A percentile compares a stretch with the other conserved stretches of the same genome.
These are phyloP conservation scores for Bilobella aurantiaca DNA, from an alignment of 1,140 invertebrate species.

Conservation along the genomic window DNA sequence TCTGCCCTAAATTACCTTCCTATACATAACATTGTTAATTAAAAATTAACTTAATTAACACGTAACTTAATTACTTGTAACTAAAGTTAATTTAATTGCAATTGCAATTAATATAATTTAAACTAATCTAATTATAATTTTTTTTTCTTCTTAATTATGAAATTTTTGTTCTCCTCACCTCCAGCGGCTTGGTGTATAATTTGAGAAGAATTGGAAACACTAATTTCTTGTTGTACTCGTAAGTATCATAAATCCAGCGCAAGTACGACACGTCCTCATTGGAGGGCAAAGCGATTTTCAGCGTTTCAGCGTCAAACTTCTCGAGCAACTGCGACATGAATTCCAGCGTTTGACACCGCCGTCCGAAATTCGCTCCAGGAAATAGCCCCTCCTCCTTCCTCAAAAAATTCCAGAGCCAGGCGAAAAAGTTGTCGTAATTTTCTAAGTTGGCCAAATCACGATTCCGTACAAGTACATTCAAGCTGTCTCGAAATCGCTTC, in stretches of 20 bases:
- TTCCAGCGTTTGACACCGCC: constrained; percentile 53
- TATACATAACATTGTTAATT: constrained; percentile 32
- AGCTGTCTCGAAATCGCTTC: constrained; percentile 19
- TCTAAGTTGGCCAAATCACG: constrained; percentile 34
- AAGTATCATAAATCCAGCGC: constrained; percentile 43
- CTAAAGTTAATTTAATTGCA: too few species aligned
- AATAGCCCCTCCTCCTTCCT: constrained; percentile 47
- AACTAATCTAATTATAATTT: too few species aligned
- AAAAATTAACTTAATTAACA: background rate
- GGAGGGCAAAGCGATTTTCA: constrained; percentile 10
- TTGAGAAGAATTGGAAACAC: constrained; percentile 41
- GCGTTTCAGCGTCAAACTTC: constrained; percentile 24
- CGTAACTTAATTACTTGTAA: constrained; percentile 10
- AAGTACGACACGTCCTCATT: constrained; percentile 26
- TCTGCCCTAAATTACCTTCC: constrained; percentile 39
- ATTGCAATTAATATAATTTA: too few species aligned
- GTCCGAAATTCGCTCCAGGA: constrained; percentile 57
- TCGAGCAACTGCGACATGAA: constrained; percentile 41
- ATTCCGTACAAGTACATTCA: constrained; percentile 32
- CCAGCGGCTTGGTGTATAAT: constrained; percentile 30
- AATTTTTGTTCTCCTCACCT: too few species aligned
- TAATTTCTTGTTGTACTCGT: constrained; percentile 44
- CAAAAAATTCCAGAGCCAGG: constrained; percentile 45
- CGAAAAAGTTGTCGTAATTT: constrained; percentile 42
- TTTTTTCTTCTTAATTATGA: too few species aligned